Conservation (phyloP, 2,113 vertebrate genomes). For the Sinocyclocheilus rhinocerous region DNA sequence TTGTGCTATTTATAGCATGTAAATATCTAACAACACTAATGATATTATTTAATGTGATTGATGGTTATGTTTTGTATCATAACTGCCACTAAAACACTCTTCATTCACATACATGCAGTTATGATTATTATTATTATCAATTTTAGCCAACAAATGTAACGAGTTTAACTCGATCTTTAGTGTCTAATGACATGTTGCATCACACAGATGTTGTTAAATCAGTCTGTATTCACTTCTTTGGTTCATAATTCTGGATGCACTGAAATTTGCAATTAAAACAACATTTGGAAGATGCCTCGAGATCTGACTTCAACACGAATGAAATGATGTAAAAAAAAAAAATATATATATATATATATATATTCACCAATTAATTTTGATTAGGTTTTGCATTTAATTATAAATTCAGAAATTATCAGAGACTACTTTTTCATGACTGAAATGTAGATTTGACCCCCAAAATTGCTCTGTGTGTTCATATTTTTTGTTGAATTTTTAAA, state of each 20-base stretch:
- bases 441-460: too few species aligned
- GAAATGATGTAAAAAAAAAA: background rate
- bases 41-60: background rate
- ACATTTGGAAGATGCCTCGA: background rate
- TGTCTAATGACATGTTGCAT: background rate
- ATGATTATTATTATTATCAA: background rate
- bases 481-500: too few species aligned
- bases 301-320: background rate
- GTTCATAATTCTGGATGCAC: background rate
- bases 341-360: too few species aligned
- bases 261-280: conserved; percentile 10
- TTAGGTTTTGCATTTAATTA: too few species aligned
- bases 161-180: background rate
- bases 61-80: background rate
- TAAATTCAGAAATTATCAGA: too few species aligned
- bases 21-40: background rate
- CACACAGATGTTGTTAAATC: too few species aligned
- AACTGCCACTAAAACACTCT: background rate
- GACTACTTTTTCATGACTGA: too few species aligned
- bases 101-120: background rate
- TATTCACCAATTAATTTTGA: too few species aligned
- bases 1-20: background rate
- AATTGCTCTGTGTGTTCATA: too few species aligned
- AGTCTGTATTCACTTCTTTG: background rate
- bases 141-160: background rate